Conservation (phyloP, 2,113 vertebrate species). For the Otocyon megalotis region DNA sequence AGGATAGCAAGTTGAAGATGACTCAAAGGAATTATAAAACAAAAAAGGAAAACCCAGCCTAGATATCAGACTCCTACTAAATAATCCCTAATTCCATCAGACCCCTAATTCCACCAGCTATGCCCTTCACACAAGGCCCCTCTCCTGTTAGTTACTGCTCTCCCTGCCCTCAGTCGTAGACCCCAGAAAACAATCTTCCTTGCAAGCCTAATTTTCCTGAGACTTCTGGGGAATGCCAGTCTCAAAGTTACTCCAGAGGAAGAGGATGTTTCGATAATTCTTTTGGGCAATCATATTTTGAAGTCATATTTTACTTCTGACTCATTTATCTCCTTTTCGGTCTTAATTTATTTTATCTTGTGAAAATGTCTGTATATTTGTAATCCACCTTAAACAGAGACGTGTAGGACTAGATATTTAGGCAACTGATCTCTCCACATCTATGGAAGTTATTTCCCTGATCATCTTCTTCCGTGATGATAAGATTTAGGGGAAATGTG, state of each 20-base stretch:
- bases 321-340: background rate
- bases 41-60: background rate
- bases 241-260: background rate
- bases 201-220: background rate
- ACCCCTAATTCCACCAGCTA: background rate
- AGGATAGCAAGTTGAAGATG: background rate
- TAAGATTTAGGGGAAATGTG: background rate
- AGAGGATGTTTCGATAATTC: background rate
- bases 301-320: background rate
- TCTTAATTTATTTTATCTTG: slow-evolving; percentile 27
- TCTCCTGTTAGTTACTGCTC: background rate
- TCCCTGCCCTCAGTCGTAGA: background rate
- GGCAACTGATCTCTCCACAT: background rate
- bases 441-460: background rate
- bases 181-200: background rate
- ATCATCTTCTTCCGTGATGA: background rate
- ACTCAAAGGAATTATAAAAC: background rate
- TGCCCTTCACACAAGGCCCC: background rate
- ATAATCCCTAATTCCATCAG: background rate
- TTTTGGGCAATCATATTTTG: background rate
- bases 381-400: background rate
- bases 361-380: background rate
- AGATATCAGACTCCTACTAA: background rate
- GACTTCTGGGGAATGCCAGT: background rate
- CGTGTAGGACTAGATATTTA: background rate